Base-by-base conservation (phyloP, 2,113 vertebrate species). In the Phalacrocorax carbo region DNA sequence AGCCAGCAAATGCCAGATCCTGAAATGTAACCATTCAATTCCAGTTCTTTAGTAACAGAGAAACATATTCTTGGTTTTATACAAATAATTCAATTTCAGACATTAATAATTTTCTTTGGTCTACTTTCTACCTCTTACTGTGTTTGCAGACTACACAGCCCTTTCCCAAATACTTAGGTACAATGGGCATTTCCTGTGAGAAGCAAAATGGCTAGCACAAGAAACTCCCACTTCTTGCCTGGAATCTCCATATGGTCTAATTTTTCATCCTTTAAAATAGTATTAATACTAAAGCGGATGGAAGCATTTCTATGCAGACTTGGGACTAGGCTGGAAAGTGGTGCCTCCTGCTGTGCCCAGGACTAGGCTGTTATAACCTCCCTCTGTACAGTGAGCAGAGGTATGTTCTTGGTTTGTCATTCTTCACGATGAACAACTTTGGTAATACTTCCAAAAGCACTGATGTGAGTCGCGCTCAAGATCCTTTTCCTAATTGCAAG, bases 241-340 rank as follows among this genome's bases (percentile, higher is more conserved):
- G 25, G 23, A 30, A 40, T 51, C 48, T 91, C 80, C 46, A 42
- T 52, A 57, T 18, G 25, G 42, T 65, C 29, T 75, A 3, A 7
- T 30, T 75, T 78, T 55, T 82, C 60, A 82, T 42, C 32, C 23
- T 75, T 62, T 62, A 42, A 75, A 86, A 42, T 22, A 71, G 17
- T 49, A 51, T 10, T 32, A 54, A 32, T 14, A 21, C 23, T 44
- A 23, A 55, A 55, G n/a, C 27, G 22, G 26, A 55, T 36, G 20
- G 13, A 68, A 82, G 13, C 1, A 4, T 44, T 75, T 82, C 64
- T 72, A 1, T 27, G 36, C 0, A 0, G 49, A 46, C 12, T 38
- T 60, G 38, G 13, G 29, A 57, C 44, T n/a, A 30, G n/a, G n/a
- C 29, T 52, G 88, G 64, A 71, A 65, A 54, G 20, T 1, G 7